These are phyloP conservation scores for Drosophila simulans DNA, from an alignment of 1,140 invertebrate species.

Conservation along the genomic window DNA sequence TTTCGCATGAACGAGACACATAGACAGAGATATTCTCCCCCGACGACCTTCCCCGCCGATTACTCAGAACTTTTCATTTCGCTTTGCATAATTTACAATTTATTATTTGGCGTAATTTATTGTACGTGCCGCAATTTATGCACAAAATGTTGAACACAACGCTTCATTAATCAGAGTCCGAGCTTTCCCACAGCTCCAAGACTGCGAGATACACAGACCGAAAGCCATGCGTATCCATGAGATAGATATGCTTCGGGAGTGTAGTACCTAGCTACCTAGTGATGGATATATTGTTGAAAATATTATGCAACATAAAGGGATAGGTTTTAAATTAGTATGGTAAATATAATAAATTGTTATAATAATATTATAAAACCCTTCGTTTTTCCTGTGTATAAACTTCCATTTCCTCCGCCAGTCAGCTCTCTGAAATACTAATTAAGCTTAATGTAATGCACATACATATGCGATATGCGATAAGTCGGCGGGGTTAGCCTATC, in stretches of 20 bases:
- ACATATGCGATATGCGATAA: slow-evolving; percentile 36
- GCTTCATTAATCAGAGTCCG: slow-evolving; percentile 74
- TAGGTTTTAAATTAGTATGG: neutral
- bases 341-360: too few relatives aligned
- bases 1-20: slow-evolving; percentile 51
- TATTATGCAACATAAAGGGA: too few relatives aligned
- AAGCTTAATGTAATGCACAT: slow-evolving; percentile 82
- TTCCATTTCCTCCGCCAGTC: slow-evolving; percentile 1
- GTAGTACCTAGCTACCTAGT: too few relatives aligned
- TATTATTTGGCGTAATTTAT: slow-evolving; percentile 78
- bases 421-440: slow-evolving; percentile 70
- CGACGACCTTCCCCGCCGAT: slow-evolving; percentile 60
- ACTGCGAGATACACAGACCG: neutral
- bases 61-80: slow-evolving; percentile 73
- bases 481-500: slow-evolving; percentile 50
- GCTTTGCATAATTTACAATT: slow-evolving; percentile 80
- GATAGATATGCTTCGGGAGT: neutral
- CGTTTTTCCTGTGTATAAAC: slow-evolving; percentile 1
- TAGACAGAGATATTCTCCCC: slow-evolving; percentile 29
- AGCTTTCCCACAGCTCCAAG: slow-evolving; percentile 62
- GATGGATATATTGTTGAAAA: too few relatives aligned
- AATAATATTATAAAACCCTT: too few relatives aligned
- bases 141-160: slow-evolving; percentile 75
- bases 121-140: slow-evolving; percentile 76
- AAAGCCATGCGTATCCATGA: neutral